phyloP scores from a whole-genome alignment of 2,113 vertebrate genomes.

The Clupea harengus region DNA sequence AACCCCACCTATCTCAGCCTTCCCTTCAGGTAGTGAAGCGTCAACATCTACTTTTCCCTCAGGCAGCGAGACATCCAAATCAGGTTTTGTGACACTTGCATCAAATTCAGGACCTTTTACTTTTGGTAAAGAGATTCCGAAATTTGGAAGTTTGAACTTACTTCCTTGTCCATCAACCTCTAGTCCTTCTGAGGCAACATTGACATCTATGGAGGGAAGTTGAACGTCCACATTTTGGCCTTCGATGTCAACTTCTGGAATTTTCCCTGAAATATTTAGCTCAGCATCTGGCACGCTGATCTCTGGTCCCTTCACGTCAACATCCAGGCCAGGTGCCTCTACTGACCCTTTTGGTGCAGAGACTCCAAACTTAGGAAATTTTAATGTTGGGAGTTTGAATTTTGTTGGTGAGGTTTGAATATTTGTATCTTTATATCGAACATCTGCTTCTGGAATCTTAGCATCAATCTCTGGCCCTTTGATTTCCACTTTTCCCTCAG shows the following conservation, averaged over 20 bases:
- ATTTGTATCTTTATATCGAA: not conserved
- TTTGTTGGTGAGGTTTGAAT: slow-evolving; percentile 35
- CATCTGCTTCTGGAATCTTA: not conserved
- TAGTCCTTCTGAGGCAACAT: slow-evolving; percentile 13
- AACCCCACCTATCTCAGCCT: not conserved
- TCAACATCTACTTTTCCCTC: slow-evolving; percentile 19
- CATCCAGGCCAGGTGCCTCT: slow-evolving; percentile 22
- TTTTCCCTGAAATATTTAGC: not conserved
- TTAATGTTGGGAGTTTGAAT: slow-evolving; percentile 55
- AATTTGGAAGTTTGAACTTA: slow-evolving; percentile 41
- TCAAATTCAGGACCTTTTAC: slow-evolving; percentile 41
- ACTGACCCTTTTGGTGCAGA: slow-evolving; percentile 22
- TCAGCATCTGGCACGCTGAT: slow-evolving; percentile 17
- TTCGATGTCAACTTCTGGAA: slow-evolving; percentile 21
- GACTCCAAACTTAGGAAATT: slow-evolving; percentile 51
- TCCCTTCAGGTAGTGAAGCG: not conserved
- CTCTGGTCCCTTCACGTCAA: slow-evolving; percentile 12
- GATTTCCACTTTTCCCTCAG: slow-evolving; percentile 12
- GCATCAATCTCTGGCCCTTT: slow-evolving; percentile 20
- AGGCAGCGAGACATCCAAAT: slow-evolving; percentile 25
- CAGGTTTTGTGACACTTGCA: not conserved
- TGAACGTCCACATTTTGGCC: not conserved
- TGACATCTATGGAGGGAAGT: not conserved
- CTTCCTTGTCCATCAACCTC: slow-evolving; percentile 20
- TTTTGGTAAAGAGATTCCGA: slow-evolving; percentile 40